A percentile compares a stretch with the other conserved stretches of the same genome.
These are phyloP conservation scores for Pocota personata DNA, from an alignment of 2,888 invertebrate species.

Conservation along the genomic window DNA sequence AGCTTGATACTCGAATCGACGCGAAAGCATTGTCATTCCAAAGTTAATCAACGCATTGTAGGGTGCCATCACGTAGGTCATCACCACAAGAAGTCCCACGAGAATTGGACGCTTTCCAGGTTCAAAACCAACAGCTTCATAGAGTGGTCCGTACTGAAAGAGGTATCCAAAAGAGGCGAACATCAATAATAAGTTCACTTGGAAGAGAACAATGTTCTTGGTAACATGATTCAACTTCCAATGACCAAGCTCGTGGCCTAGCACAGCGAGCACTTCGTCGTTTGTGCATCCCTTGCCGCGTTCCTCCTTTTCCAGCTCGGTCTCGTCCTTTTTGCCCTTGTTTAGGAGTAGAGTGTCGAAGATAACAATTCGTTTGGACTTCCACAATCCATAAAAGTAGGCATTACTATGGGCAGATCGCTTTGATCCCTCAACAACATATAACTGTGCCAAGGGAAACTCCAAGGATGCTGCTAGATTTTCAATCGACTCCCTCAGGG, in stretches of 20 bases:
- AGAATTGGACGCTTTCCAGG: conserved; percentile 91
- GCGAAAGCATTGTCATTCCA: conserved; percentile 91
- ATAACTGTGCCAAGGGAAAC: conserved; percentile 96
- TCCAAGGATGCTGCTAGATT: conserved; percentile 91
- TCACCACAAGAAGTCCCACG: conserved; percentile 94
- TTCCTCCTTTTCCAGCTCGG: conserved; percentile 80
- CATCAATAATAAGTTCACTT: conserved; percentile 88
- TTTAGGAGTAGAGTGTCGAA: conserved; percentile 97
- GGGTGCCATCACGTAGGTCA: conserved; percentile 95
- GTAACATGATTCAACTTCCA: conserved; percentile 96
- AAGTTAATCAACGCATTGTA: conserved; percentile 95
- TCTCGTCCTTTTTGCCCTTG: conserved; percentile 84
- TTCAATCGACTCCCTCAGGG: conserved; percentile 93
- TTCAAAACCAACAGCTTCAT: conserved; percentile 94
- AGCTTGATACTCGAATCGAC: conserved; percentile 97
- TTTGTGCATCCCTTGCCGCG: conserved; percentile 89
- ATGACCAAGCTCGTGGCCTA: conserved; percentile 98
- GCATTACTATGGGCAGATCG: conserved; percentile 99
- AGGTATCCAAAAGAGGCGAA: conserved; percentile 87
- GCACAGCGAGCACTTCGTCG: conserved; percentile 96
- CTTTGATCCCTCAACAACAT: conserved; percentile 98
- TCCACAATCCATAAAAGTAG: conserved; percentile 98
- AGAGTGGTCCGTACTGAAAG: conserved; percentile 89
- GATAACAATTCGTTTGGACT: conserved; percentile 97
- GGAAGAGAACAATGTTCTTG: conserved; percentile 92